These are phyloP conservation scores for Pocillopora verrucosa DNA, from an alignment of 64 coral and sea anemone species.

Conservation along the genomic window DNA sequence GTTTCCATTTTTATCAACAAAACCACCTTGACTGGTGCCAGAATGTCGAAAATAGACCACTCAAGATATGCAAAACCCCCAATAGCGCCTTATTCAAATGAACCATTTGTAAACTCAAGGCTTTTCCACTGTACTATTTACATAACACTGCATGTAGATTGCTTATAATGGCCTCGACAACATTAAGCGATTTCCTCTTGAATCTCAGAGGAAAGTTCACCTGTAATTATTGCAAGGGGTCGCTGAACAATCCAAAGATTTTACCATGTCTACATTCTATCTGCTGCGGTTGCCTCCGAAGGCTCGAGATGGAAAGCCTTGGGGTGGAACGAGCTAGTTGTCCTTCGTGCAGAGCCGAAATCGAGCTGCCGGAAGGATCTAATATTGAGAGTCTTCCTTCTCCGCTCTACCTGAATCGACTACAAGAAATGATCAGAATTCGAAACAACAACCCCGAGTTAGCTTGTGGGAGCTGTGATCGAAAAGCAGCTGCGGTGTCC, in stretches of 20 bases:
- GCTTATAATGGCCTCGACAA: slow-evolving; percentile 32
- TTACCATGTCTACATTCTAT: slow-evolving; percentile 80
- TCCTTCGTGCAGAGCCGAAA: slow-evolving; percentile 54
- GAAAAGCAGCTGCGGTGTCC: slow-evolving; percentile 38
- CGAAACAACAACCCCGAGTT: slow-evolving; percentile 56
- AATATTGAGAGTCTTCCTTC: slow-evolving; percentile 65
- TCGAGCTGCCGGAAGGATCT: slow-evolving; percentile 42
- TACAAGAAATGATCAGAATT: slow-evolving; percentile 73
- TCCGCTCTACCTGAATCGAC: slow-evolving; percentile 63
- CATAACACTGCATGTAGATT: neutral
- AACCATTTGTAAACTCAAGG: neutral
- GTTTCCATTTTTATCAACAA: neutral
- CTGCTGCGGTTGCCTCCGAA: slow-evolving; percentile 65
- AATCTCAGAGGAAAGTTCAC: slow-evolving; percentile 65
- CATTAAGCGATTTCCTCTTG: slow-evolving; percentile 12
- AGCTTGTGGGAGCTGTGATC: slow-evolving; percentile 70
- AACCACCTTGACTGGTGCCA: neutral
- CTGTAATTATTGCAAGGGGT: slow-evolving; percentile 64
- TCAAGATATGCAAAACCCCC: slow-evolving; percentile 7
- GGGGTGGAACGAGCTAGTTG: slow-evolving; percentile 45
- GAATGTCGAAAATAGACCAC: neutral
- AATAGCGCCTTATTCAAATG: slow-evolving; percentile 1
- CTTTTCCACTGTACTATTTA: slow-evolving; percentile 15
- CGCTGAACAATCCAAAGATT: slow-evolving; percentile 75
- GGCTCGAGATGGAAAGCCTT: slow-evolving; percentile 36